Evolutionary conservation across 2,888 invertebrate genomes (phyloP).

Genomic region (Ypsolopha scabrella): DNA sequence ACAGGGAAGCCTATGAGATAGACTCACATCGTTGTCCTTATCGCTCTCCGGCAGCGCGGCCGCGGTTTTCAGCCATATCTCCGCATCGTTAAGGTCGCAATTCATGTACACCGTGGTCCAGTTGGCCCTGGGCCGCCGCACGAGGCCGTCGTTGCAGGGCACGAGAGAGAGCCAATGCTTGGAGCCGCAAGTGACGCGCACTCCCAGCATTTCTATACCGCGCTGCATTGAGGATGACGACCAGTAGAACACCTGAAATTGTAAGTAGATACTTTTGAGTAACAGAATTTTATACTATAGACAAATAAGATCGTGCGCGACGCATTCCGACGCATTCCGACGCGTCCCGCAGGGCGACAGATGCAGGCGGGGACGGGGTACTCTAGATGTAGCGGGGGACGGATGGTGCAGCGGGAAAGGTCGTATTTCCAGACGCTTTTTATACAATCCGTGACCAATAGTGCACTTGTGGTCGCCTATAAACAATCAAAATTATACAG

Average conservation of each 20-base stretch:
- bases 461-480: no score
- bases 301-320: no score
- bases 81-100: slow-evolving; percentile 91
- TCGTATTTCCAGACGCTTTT: no score
- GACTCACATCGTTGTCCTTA: slow-evolving; percentile 23
- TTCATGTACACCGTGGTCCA: slow-evolving; percentile 96
- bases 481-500: no score
- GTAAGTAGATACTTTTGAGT: background rate
- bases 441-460: no score
- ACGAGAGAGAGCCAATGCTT: slow-evolving; percentile 81
- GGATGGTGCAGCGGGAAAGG: no score
- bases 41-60: slow-evolving; percentile 40
- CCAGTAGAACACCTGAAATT: slow-evolving; percentile 86
- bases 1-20: no score
- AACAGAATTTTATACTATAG: no score
- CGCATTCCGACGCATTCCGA: no score
- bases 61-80: slow-evolving; percentile 91
- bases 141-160: slow-evolving; percentile 82
- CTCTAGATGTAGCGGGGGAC: no score
- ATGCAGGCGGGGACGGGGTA: no score
- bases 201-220: slow-evolving; percentile 88
- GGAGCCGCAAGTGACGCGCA: slow-evolving; percentile 84
- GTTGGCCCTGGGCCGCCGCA: slow-evolving; percentile 86
- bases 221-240: slow-evolving; percentile 96
- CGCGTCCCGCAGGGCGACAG: no score